A percentile compares a stretch with the other conserved stretches of the same genome.
These are phyloP conservation scores for Azemiops feae DNA, from an alignment of 2,113 vertebrate genomes.

Conservation along the genomic window DNA sequence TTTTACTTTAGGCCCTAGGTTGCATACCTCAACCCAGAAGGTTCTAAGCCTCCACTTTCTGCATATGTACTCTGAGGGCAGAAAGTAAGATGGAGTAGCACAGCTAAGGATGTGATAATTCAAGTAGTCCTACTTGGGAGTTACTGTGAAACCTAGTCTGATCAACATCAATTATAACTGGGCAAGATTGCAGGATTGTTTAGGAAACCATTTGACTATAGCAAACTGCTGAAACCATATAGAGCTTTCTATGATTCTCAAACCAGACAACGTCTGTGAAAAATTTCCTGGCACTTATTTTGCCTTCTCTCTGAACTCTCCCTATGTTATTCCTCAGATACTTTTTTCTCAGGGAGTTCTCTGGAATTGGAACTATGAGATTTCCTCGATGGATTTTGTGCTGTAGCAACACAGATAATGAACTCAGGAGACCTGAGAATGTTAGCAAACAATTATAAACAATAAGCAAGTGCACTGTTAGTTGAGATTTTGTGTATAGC, in stretches of 20 bases:
- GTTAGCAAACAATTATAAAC: background rate
- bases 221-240: background rate
- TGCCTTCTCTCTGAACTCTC: background rate
- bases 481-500: too few relatives aligned
- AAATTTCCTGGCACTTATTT: background rate
- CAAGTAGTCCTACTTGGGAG: background rate
- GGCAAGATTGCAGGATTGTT: background rate
- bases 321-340: background rate
- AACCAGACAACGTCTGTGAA: background rate
- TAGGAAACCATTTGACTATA: background rate
- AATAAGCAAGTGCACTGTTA: background rate
- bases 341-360: background rate
- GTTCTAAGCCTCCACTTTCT: background rate
- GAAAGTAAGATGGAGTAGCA: background rate
- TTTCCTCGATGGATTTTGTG: background rate
- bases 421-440: background rate
- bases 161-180: background rate
- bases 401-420: background rate
- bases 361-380: background rate
- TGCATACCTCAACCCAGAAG: background rate
- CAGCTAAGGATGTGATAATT: background rate
- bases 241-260: background rate
- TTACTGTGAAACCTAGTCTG: background rate
- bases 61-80: background rate
- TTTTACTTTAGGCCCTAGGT: background rate